Conservation (phyloP, 1,140 invertebrate genomes). For the Orius insidiosus region DNA sequence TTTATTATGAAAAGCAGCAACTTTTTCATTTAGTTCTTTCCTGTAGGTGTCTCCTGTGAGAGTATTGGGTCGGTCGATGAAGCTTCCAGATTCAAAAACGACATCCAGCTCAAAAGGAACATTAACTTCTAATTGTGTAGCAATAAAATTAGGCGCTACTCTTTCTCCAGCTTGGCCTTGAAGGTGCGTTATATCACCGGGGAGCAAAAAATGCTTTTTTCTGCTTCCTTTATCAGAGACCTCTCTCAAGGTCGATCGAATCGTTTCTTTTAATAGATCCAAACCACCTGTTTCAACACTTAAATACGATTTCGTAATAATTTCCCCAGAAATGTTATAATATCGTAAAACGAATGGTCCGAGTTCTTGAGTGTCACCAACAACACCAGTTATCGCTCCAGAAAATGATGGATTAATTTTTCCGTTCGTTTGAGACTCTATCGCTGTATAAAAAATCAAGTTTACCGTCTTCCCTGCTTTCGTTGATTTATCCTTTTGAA, state of each 20-base stretch:
- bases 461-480: constrained; percentile 36
- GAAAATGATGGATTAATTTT: constrained; percentile 32
- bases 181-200: constrained; percentile 22
- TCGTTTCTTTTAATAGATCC: constrained; percentile 58
- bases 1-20: constrained; percentile 39
- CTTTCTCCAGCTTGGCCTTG: constrained; percentile 22
- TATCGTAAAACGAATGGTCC: constrained; percentile 55
- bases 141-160: constrained; percentile 56
- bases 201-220: constrained; percentile 39
- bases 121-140: constrained; percentile 57
- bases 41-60: constrained; percentile 44
- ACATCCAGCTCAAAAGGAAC: constrained; percentile 73
- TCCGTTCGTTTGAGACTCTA: constrained; percentile 49
- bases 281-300: constrained; percentile 51
- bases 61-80: constrained; percentile 31
- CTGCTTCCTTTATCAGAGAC: constrained; percentile 34
- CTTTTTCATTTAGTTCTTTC: constrained; percentile 38
- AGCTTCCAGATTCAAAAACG: constrained; percentile 61
- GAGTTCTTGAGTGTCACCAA: constrained; percentile 56
- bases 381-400: constrained; percentile 43
- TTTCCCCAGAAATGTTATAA: constrained; percentile 19
- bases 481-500: constrained; percentile 21
- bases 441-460: constrained; percentile 57
- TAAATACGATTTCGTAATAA: constrained; percentile 40
- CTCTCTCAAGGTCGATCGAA: constrained; percentile 44